phyloP scores from a whole-genome alignment of 1,140 invertebrate genomes.

The Micrasema minimum region DNA sequence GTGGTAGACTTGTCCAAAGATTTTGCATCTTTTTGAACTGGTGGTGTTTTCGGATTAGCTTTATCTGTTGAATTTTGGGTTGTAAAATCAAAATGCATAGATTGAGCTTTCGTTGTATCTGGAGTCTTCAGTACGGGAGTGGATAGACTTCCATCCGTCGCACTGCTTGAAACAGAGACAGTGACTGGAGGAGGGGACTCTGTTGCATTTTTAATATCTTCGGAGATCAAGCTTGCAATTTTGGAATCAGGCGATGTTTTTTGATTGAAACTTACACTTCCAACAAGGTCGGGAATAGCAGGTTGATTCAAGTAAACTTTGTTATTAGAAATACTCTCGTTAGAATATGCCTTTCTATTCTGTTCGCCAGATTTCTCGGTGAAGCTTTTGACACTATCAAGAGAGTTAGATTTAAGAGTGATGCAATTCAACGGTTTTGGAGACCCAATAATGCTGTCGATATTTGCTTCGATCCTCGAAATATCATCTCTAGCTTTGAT shows the following conservation, averaged over 20 bases:
- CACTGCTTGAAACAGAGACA: conserved; percentile 41
- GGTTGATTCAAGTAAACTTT: conserved; percentile 51
- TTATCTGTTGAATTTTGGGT: conserved; percentile 63
- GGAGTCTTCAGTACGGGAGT: conserved; percentile 34
- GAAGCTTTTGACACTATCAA: conserved; percentile 70
- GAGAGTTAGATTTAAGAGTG: conserved; percentile 67
- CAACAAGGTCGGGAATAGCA: conserved; percentile 43
- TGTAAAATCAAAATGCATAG: conserved; percentile 57
- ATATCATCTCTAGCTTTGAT: conserved; percentile 51
- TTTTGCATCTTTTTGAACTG: conserved; percentile 58
- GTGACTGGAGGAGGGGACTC: not conserved
- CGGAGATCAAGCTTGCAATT: not conserved
- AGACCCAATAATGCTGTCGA: conserved; percentile 66
- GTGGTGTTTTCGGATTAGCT: conserved; percentile 55
- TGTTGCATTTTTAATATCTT: not conserved
- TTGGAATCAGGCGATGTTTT: conserved; percentile 37
- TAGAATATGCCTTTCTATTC: conserved; percentile 64
- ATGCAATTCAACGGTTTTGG: conserved; percentile 64
- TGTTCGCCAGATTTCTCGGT: conserved; percentile 60
- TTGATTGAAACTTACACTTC: conserved; percentile 49
- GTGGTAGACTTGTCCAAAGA: conserved; percentile 62
- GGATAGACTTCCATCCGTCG: conserved; percentile 6
- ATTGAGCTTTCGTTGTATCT: conserved; percentile 22
- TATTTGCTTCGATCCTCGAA: conserved; percentile 61
- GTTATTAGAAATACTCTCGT: conserved; percentile 62